phyloP scores from a whole-genome alignment of 2,888 invertebrate genomes.

The Clanis bilineata region DNA sequence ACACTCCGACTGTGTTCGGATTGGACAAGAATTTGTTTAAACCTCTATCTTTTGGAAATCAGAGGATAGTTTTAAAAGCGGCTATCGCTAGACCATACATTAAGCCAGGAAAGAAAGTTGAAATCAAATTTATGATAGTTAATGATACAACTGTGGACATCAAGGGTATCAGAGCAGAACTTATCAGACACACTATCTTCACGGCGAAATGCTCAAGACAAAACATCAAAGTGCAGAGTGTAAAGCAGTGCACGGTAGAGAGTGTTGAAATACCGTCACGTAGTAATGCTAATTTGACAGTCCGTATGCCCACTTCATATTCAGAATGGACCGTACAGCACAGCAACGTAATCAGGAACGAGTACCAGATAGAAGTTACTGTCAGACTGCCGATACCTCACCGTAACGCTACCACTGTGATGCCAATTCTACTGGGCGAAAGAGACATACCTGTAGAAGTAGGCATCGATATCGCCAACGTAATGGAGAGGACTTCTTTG shows the following conservation, averaged over 20 bases:
- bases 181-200: neutral
- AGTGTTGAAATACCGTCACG: neutral
- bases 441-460: constrained; percentile 21
- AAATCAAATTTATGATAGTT: neutral
- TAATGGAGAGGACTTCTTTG: constrained; percentile 4
- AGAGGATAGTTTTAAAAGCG: neutral
- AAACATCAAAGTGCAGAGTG: neutral
- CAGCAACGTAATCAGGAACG: constrained; percentile 18
- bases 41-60: neutral
- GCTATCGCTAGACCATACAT: neutral
- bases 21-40: neutral
- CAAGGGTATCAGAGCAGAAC: neutral
- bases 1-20: neutral
- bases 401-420: constrained; percentile 18
- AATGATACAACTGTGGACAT: neutral
- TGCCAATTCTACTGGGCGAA: constrained; percentile 23
- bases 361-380: constrained; percentile 21
- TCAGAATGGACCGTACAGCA: constrained; percentile 17
- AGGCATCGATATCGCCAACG: constrained; percentile 23
- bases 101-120: neutral
- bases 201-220: neutral
- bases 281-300: neutral
- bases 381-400: constrained; percentile 23
- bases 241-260: neutral
- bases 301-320: neutral